Evolutionary conservation across 2,797 vertebrate genomes (phyloP).

Genomic region (Choloepus didactylus): DNA sequence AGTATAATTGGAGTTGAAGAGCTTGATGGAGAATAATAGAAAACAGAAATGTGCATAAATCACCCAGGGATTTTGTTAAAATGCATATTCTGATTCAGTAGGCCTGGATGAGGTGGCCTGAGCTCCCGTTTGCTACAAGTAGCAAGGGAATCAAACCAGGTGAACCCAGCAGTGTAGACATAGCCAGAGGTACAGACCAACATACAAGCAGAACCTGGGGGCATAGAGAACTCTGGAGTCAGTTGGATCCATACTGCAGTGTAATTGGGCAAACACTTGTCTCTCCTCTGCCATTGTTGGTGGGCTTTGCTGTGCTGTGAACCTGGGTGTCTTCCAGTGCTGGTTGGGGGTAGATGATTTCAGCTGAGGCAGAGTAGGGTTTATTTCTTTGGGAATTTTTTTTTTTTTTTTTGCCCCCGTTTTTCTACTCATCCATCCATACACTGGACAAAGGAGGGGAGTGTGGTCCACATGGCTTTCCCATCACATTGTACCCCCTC

Average conservation of each 20-base stretch:
- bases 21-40: constrained; percentile 47
- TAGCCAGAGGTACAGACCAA: background rate
- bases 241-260: background rate
- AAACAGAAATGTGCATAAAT: constrained; percentile 3
- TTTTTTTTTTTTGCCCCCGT: too few species aligned
- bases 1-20: constrained; percentile 17
- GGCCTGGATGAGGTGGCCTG: background rate
- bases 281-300: background rate
- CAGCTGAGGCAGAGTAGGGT: background rate
- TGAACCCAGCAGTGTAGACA: background rate
- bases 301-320: background rate
- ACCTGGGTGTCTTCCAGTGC: background rate
- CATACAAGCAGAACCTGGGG: background rate
- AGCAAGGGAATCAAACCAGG: constrained; percentile 15
- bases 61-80: constrained; percentile 36
- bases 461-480: too few species aligned
- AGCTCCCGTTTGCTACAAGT: background rate
- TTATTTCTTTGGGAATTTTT: background rate
- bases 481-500: too few species aligned
- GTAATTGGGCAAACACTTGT: background rate
- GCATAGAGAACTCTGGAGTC: background rate
- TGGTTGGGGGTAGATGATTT: background rate
- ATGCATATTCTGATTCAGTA: background rate
- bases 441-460: too few species aligned
- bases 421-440: too few species aligned